Evolutionary conservation across 2,888 invertebrate genomes (phyloP).

Genomic region (Ectemnius cavifrons): DNA sequence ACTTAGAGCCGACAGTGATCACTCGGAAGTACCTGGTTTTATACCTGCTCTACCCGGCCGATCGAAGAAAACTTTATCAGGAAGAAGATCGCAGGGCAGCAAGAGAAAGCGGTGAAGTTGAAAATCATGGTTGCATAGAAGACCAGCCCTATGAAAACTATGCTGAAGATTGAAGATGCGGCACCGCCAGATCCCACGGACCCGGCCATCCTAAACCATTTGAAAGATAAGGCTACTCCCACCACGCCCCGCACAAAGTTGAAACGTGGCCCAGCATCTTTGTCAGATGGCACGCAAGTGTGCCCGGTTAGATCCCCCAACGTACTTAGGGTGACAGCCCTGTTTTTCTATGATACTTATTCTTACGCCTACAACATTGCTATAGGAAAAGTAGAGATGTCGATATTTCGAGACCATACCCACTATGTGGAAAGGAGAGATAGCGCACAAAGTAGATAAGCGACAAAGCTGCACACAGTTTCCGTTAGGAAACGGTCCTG

Average conservation of each 20-base stretch:
- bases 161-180: not conserved
- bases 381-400: too few species aligned
- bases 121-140: slow-evolving; percentile 4
- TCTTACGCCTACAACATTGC: not conserved
- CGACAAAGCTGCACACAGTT: not conserved
- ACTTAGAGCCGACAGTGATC: too few species aligned
- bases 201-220: not conserved
- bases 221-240: slow-evolving; percentile 3
- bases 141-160: not conserved
- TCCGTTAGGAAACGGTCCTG: too few species aligned
- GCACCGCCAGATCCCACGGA: not conserved
- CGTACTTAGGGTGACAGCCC: not conserved
- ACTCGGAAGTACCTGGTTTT: too few species aligned
- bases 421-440: not conserved
- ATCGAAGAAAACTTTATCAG: too few species aligned
- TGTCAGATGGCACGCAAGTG: slow-evolving; percentile 6
- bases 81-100: too few species aligned
- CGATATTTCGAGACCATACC: too few species aligned
- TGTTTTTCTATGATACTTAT: slow-evolving; percentile 11
- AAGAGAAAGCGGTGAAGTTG: not conserved
- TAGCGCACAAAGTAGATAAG: slow-evolving; percentile 11
- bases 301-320: slow-evolving; percentile 10
- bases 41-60: too few species aligned
- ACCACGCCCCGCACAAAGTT: slow-evolving; percentile 33
- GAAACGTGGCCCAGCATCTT: slow-evolving; percentile 20